phyloP scores from a whole-genome alignment of 2,888 invertebrate species.

The Scelioninae gen. 1 region DNA sequence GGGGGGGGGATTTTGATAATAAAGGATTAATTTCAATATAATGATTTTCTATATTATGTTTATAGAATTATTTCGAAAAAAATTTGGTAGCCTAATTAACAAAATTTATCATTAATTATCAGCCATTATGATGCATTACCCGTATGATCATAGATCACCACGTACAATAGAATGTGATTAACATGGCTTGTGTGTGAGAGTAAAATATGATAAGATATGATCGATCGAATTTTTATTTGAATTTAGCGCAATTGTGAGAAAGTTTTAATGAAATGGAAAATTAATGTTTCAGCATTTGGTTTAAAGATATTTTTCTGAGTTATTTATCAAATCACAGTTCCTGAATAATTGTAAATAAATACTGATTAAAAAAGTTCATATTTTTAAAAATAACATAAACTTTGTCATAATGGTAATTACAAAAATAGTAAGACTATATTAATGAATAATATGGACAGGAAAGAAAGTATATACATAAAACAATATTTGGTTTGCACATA shows the following conservation, averaged over 20 bases:
- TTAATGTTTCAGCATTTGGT: background rate
- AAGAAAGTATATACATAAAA: no score
- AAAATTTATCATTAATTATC: slow-evolving; percentile 26
- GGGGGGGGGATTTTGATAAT: no score
- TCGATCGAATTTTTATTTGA: slow-evolving; percentile 12
- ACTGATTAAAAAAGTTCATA: no score
- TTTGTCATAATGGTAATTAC: no score
- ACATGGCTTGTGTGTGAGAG: slow-evolving; percentile 20
- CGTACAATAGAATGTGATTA: slow-evolving; percentile 30
- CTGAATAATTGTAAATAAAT: no score
- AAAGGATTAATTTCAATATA: no score
- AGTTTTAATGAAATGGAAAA: background rate
- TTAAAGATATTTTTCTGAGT: background rate
- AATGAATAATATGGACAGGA: no score
- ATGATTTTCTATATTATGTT: no score
- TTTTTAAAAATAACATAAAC: no score
- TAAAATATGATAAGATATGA: slow-evolving; percentile 28
- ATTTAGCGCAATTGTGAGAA: background rate
- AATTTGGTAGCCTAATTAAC: slow-evolving; percentile 8
- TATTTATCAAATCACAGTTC: background rate
- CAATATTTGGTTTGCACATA: no score
- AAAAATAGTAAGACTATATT: no score
- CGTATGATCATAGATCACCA: slow-evolving; percentile 30
- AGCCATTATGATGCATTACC: slow-evolving; percentile 35
- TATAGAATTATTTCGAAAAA: background rate